These are phyloP conservation scores for Aporophyla nigra DNA, from an alignment of 2,888 invertebrate genomes.

Conservation along the genomic window DNA sequence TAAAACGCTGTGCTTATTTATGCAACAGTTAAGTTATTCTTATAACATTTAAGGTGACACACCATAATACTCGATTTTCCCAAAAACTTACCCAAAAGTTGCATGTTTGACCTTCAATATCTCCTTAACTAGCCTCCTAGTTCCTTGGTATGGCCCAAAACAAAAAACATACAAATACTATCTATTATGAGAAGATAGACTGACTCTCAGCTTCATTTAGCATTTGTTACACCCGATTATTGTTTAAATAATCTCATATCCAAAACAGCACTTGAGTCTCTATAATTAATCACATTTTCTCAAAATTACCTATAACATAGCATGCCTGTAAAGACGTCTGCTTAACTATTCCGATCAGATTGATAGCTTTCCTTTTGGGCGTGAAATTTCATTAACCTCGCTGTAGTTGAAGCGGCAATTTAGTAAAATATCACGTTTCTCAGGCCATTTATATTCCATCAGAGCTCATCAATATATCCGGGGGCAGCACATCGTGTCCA, in stretches of 20 bases:
- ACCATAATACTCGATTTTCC: too few relatives aligned
- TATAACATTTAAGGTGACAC: too few relatives aligned
- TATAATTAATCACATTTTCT: too few relatives aligned
- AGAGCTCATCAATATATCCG: slow-evolving; percentile 68
- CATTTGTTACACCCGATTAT: background rate
- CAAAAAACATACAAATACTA: background rate
- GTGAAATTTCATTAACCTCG: slow-evolving; percentile 65
- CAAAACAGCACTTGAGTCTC: background rate
- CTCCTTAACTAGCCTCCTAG: background rate
- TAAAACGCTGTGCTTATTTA: too few relatives aligned
- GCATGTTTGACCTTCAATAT: background rate
- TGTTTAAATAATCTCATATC: background rate
- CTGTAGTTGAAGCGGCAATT: slow-evolving; percentile 55
- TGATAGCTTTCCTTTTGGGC: slow-evolving; percentile 58
- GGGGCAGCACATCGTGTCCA: slow-evolving; percentile 62
- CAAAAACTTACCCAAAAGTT: background rate
- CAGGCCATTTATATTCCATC: slow-evolving; percentile 68
- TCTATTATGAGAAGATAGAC: background rate
- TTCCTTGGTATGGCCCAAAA: background rate
- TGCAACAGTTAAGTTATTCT: background rate
- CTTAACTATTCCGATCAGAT: slow-evolving; percentile 44
- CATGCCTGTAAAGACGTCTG: background rate
- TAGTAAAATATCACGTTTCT: slow-evolving; percentile 69
- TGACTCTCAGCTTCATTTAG: background rate
- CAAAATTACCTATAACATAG: background rate